Percentiles rank a stretch among this genome's conserved stretches.
phyloP scores from a whole-genome alignment of 37 sponge, comb jelly and placozoan genomes.

The Ephydatia muelleri region DNA sequence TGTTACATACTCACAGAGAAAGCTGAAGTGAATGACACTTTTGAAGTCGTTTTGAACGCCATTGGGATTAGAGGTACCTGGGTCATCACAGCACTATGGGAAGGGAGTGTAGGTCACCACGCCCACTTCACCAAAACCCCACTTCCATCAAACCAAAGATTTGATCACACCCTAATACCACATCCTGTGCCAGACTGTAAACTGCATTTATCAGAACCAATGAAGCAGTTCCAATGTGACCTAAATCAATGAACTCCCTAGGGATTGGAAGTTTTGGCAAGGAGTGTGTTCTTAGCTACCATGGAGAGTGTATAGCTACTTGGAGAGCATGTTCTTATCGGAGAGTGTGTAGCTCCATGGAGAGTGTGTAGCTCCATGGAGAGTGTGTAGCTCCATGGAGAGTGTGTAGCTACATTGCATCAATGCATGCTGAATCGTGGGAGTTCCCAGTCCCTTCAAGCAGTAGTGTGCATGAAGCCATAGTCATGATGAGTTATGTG shows the following conservation, averaged over 20 bases:
- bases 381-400: too few species aligned
- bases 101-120: not conserved
- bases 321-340: too few species aligned
- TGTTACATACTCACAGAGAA: slow-evolving; percentile 21
- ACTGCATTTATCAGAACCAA: not conserved
- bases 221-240: not conserved
- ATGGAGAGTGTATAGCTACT: too few species aligned
- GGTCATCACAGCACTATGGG: not conserved
- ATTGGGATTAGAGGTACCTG: slow-evolving; percentile 65
- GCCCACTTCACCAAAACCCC: not conserved
- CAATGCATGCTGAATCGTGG: too few species aligned
- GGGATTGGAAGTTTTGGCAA: not conserved
- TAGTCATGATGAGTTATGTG: too few species aligned
- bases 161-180: not conserved
- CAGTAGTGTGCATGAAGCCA: not conserved
- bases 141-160: not conserved
- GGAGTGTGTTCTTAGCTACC: too few species aligned
- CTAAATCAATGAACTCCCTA: not conserved
- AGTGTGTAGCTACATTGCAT: too few species aligned
- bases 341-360: too few species aligned
- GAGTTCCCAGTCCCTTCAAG: too few species aligned
- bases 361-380: too few species aligned
- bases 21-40: slow-evolving; percentile 23
- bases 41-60: slow-evolving; percentile 51
- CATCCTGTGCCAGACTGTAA: not conserved